Evolutionary conservation across 2,797 vertebrate genomes (phyloP).

Genomic region (Mus spretus): DNA sequence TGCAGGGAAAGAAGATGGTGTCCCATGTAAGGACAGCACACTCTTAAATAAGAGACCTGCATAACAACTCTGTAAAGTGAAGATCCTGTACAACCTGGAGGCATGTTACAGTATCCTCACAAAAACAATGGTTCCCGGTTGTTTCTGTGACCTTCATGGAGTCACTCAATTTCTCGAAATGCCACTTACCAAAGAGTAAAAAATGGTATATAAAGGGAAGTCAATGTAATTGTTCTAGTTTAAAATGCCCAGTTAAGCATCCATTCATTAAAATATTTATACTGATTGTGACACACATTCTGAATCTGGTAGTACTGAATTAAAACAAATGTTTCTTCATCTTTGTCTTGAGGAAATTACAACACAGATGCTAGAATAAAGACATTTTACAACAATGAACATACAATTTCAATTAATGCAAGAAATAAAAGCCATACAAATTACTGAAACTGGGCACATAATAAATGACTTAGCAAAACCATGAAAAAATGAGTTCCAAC

Average conservation of each 20-base stretch:
- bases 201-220: neutral
- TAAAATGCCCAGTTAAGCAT: neutral
- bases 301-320: neutral
- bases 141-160: neutral
- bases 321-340: neutral
- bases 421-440: neutral
- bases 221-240: neutral
- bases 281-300: neutral
- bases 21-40: neutral
- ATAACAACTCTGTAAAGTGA: neutral
- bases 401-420: neutral
- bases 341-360: neutral
- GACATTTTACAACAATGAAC: neutral
- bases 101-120: neutral
- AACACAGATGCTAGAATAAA: neutral
- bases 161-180: neutral
- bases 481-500: neutral
- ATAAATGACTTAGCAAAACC: neutral
- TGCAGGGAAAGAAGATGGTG: neutral
- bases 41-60: neutral
- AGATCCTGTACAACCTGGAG: neutral
- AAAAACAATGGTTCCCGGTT: neutral
- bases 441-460: neutral
- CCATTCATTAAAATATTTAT: neutral
- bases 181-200: constrained; percentile 1